phyloP scores from a whole-genome alignment of 2,113 vertebrate genomes.

The Shinisaurus crocodilurus region DNA sequence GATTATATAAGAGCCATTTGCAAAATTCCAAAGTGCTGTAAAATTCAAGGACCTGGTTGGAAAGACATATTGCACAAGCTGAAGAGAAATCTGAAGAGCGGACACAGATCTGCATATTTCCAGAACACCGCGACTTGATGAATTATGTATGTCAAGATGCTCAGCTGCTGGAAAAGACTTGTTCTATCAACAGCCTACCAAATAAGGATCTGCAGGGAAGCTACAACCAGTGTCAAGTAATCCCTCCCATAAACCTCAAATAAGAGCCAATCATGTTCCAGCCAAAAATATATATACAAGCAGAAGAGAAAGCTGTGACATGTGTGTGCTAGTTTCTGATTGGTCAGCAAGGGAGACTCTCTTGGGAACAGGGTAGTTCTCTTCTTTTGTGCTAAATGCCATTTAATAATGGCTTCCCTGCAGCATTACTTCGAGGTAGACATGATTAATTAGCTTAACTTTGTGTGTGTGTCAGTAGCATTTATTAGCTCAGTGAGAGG shows the following conservation, averaged over 20 bases:
- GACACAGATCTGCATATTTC: constrained; percentile 81
- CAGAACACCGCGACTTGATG: constrained; percentile 79
- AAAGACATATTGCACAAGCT: constrained; percentile 66
- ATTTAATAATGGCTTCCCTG: constrained; percentile 72
- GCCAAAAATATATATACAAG: constrained; percentile 52
- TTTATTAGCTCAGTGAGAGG: constrained; percentile 21
- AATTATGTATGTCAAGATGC: constrained; percentile 91
- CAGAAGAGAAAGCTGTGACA: constrained; percentile 50
- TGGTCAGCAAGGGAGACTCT: constrained; percentile 76
- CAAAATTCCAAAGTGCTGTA: constrained; percentile 73
- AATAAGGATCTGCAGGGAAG: constrained; percentile 86
- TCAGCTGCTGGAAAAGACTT: constrained; percentile 81
- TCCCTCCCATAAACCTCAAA: constrained; percentile 75
- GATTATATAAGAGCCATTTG: constrained; percentile 76
- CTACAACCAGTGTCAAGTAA: constrained; percentile 76
- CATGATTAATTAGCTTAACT: constrained; percentile 56
- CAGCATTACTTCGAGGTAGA: constrained; percentile 54
- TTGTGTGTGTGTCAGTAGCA: constrained; percentile 24
- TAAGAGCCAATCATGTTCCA: constrained; percentile 80
- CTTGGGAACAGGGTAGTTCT: constrained; percentile 60
- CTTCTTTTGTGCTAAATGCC: constrained; percentile 50
- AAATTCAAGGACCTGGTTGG: constrained; percentile 65
- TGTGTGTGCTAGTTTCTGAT: constrained; percentile 68
- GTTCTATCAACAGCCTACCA: constrained; percentile 86
- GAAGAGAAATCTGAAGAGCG: constrained; percentile 74